These are phyloP conservation scores for Tolmerus cingulatus DNA, from an alignment of 2,888 invertebrate genomes.

Conservation along the genomic window DNA sequence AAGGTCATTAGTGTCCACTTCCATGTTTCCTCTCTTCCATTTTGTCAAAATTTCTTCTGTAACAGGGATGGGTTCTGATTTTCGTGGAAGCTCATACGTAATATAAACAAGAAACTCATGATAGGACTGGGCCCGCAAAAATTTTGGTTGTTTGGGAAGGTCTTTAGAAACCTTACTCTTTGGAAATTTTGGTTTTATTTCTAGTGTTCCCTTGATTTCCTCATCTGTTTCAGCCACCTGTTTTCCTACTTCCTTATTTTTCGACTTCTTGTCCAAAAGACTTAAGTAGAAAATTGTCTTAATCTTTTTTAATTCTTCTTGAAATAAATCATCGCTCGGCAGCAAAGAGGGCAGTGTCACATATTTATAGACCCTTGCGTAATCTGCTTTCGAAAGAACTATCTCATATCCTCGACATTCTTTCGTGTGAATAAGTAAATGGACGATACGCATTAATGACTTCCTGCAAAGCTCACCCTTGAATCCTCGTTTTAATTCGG, in stretches of 20 bases:
- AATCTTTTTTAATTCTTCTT: conserved; percentile 52
- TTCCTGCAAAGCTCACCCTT: conserved; percentile 69
- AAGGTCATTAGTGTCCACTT: conserved; percentile 59
- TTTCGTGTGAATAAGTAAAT: conserved; percentile 64
- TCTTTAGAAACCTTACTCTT: background rate
- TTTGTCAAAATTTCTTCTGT: conserved; percentile 52
- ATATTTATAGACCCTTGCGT: conserved; percentile 55
- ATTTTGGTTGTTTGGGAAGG: conserved; percentile 65
- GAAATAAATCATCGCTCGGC: conserved; percentile 53
- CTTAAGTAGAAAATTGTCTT: background rate
- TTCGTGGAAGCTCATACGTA: conserved; percentile 64
- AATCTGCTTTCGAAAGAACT: conserved; percentile 53
- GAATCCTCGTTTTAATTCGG: conserved; percentile 66
- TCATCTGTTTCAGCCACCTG: conserved; percentile 50
- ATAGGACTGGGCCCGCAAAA: conserved; percentile 70
- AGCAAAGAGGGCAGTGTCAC: conserved; percentile 58
- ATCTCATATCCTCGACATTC: conserved; percentile 57
- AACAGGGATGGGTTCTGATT: conserved; percentile 50
- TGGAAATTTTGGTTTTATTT: background rate
- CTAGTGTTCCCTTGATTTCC: conserved; percentile 40
- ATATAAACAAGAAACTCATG: conserved; percentile 77
- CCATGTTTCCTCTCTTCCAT: conserved; percentile 58
- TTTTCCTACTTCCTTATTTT: background rate
- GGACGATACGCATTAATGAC: conserved; percentile 70
- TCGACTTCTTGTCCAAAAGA: background rate